Conservation (phyloP, 2,113 vertebrate species). For the Martes martes region DNA sequence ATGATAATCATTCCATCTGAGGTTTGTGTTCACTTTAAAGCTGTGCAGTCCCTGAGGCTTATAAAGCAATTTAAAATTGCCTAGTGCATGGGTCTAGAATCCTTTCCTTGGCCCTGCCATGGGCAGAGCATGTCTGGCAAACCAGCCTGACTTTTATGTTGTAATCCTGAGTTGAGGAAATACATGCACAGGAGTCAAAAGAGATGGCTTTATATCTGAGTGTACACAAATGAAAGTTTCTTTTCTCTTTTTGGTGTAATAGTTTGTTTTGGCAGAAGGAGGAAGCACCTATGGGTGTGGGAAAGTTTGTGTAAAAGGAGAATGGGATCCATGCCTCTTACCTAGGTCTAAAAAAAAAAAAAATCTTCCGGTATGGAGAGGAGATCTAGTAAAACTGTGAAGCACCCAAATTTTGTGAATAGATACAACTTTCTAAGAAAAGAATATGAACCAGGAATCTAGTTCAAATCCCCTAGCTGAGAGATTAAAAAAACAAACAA, state of each 20-base stretch:
- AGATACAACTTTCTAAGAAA: neutral
- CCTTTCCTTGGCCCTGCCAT: conserved; percentile 73
- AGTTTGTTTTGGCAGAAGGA: conserved; percentile 87
- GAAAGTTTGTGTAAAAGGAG: conserved; percentile 45
- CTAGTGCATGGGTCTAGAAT: conserved; percentile 36
- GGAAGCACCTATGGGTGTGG: conserved; percentile 68
- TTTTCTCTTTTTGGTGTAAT: conserved; percentile 82
- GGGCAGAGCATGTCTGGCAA: conserved; percentile 68
- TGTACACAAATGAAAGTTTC: conserved; percentile 80
- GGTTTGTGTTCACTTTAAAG: neutral
- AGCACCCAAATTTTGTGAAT: neutral
- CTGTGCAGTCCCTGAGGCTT: neutral
- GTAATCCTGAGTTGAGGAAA: conserved; percentile 77
- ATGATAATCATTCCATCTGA: neutral
- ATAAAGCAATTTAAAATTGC: neutral
- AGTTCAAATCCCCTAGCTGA: neutral
- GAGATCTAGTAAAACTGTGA: neutral
- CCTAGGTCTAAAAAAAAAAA: neutral
- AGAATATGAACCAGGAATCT: neutral
- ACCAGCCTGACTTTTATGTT: conserved; percentile 75
- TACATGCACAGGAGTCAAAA: conserved; percentile 82
- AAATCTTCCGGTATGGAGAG: neutral
- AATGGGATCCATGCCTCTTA: neutral
- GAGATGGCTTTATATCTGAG: conserved; percentile 82
- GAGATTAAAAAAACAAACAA: neutral